These are phyloP conservation scores for Serrognathus titanus DNA, from an alignment of 2,888 invertebrate genomes.

Conservation along the genomic window DNA sequence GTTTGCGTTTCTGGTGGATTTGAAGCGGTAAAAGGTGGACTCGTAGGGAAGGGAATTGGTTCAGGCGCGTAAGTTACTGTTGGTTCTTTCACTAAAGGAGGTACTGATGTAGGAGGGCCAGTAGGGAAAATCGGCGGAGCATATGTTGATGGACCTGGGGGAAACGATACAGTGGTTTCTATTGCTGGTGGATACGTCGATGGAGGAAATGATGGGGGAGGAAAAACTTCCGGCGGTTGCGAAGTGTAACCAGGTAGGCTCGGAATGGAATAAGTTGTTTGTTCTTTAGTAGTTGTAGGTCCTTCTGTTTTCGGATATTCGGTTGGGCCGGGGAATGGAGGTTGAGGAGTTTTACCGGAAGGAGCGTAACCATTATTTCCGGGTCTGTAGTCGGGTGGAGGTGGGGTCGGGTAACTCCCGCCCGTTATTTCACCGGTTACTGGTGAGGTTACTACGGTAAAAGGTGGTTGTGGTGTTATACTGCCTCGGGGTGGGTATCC, in stretches of 20 bases:
- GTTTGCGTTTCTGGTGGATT: conserved; percentile 9
- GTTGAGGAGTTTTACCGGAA: conserved; percentile 18
- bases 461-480: conserved; percentile 43
- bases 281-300: conserved; percentile 10
- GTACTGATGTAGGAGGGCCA: not conserved
- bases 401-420: conserved; percentile 31
- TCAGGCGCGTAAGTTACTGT: not conserved
- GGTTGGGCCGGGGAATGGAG: conserved; percentile 6
- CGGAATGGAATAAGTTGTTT: conserved; percentile 20
- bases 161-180: no score
- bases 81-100: not conserved
- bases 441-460: conserved; percentile 24
- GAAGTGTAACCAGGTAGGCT: conserved; percentile 26
- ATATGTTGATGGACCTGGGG: no score
- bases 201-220: conserved; percentile 10
- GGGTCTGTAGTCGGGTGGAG: conserved; percentile 23
- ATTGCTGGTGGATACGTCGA: no score
- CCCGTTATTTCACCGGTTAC: conserved; percentile 18
- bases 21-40: not conserved
- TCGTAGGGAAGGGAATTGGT: no score
- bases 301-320: conserved; percentile 5
- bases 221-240: conserved; percentile 25
- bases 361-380: conserved; percentile 10
- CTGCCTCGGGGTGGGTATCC: conserved; percentile 39
- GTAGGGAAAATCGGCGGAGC: no score